Conservation (phyloP, 2,113 vertebrate species). For the Willisornis vidua region DNA sequence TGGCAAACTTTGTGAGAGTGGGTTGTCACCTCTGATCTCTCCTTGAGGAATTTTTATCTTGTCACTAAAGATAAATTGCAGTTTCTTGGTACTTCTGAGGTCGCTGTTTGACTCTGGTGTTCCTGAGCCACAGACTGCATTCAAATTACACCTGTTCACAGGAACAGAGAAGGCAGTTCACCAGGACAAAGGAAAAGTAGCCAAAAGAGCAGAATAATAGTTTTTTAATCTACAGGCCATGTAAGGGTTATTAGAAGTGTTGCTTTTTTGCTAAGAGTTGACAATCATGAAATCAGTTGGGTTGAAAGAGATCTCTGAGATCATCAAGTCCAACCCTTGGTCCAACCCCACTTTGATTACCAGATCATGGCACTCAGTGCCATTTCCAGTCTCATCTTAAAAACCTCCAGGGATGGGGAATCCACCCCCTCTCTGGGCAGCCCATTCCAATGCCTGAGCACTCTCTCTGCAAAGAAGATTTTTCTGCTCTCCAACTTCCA, state of each 20-base stretch:
- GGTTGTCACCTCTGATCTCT: not conserved
- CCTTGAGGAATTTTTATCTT: not conserved
- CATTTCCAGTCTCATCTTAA: no score
- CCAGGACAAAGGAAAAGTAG: not conserved
- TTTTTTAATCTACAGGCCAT: not conserved
- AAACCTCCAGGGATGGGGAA: no score
- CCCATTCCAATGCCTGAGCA: no score
- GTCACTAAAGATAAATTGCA: not conserved
- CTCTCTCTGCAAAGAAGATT: no score
- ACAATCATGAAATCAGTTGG: no score
- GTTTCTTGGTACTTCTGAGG: not conserved
- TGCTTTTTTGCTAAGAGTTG: no score
- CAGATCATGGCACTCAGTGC: no score
- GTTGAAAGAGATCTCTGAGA: no score
- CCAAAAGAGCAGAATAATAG: not conserved
- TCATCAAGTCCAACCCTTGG: no score
- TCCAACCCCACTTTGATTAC: no score
- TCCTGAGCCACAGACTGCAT: not conserved
- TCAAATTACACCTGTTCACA: not conserved
- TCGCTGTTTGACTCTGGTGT: not conserved
- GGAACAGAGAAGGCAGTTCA: not conserved
- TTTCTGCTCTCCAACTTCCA: no score
- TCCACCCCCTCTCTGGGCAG: no score
- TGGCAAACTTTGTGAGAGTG: not conserved
- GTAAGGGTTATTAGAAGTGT: not conserved